Conservation (phyloP, 2,797 vertebrate genomes). For the Erethizon dorsatum region DNA sequence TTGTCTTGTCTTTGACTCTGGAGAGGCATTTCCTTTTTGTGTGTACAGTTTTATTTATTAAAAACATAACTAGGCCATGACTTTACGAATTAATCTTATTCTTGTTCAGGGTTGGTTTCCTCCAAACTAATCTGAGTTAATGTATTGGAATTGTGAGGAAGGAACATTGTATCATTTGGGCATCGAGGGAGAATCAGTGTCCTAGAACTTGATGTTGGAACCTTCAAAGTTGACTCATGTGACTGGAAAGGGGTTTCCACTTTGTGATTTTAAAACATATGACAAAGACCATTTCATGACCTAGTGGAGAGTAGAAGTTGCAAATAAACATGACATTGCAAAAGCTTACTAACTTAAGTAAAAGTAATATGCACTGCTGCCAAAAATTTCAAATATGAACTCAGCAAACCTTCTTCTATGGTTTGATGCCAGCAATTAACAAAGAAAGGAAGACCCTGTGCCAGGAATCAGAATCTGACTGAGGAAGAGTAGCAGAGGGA, state of each 20-base stretch:
- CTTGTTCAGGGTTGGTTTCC: conserved; percentile 1
- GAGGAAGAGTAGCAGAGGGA: neutral
- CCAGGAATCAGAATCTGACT: conserved; percentile 26
- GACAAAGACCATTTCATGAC: conserved; percentile 58
- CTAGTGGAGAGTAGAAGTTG: neutral
- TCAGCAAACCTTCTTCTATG: neutral
- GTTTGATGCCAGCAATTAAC: conserved; percentile 13
- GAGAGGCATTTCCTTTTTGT: conserved; percentile 5
- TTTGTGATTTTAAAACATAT: conserved; percentile 53
- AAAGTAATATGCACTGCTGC: neutral
- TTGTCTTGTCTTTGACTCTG: conserved; percentile 27
- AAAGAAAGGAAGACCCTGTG: neutral
- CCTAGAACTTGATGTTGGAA: conserved; percentile 25
- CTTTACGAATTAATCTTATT: conserved; percentile 55
- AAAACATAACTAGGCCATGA: neutral
- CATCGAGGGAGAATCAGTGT: conserved; percentile 22
- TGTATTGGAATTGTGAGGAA: conserved; percentile 16
- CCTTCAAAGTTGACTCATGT: conserved; percentile 34
- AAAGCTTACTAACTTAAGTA: conserved; percentile 25
- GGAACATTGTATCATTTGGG: neutral
- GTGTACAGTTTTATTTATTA: neutral
- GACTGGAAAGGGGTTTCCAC: conserved; percentile 38
- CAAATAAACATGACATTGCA: conserved; percentile 24
- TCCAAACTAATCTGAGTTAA: conserved; percentile 57
- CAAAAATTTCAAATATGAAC: conserved; percentile 19